Evolutionary conservation across 2,888 invertebrate genomes (phyloP).

Genomic region (Gastracanthus pulcherrimus): DNA sequence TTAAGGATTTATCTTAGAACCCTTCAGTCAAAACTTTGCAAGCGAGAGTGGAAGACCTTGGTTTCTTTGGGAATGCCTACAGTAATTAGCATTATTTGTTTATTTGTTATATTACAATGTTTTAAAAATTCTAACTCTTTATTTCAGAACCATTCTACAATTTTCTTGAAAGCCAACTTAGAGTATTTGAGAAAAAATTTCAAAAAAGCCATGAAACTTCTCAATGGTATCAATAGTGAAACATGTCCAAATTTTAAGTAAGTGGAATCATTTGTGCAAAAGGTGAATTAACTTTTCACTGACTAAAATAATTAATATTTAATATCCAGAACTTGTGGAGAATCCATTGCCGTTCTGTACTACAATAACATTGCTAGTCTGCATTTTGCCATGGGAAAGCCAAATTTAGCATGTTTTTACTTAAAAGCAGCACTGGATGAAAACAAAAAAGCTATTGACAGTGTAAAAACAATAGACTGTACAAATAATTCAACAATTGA

Average conservation of each 20-base stretch:
- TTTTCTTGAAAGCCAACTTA: constrained; percentile 82
- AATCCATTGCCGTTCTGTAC: constrained; percentile 82
- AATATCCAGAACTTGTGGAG: constrained; percentile 79
- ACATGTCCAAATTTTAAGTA: constrained; percentile 77
- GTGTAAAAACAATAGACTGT: constrained; percentile 60
- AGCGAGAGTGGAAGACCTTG: constrained; percentile 78
- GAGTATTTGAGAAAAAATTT: constrained; percentile 84
- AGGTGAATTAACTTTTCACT: constrained; percentile 1
- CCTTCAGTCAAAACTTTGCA: constrained; percentile 78
- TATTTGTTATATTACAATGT: constrained; percentile 23
- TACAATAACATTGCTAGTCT: constrained; percentile 91
- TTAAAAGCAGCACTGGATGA: constrained; percentile 89
- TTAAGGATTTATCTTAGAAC: constrained; percentile 81
- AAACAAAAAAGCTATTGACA: constrained; percentile 79
- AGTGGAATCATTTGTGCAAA: constrained; percentile 57
- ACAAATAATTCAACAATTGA: constrained; percentile 29
- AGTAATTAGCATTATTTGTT: constrained; percentile 70
- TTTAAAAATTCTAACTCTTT: too few species aligned
- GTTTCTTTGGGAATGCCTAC: constrained; percentile 76
- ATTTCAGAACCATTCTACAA: constrained; percentile 79
- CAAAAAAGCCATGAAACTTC: constrained; percentile 81
- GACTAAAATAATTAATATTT: constrained; percentile 22
- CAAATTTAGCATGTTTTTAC: constrained; percentile 88
- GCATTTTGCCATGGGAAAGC: constrained; percentile 89
- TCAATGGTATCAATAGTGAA: constrained; percentile 78